phyloP scores from a whole-genome alignment of 2,888 invertebrate genomes.

The Harpalus rubripes region DNA sequence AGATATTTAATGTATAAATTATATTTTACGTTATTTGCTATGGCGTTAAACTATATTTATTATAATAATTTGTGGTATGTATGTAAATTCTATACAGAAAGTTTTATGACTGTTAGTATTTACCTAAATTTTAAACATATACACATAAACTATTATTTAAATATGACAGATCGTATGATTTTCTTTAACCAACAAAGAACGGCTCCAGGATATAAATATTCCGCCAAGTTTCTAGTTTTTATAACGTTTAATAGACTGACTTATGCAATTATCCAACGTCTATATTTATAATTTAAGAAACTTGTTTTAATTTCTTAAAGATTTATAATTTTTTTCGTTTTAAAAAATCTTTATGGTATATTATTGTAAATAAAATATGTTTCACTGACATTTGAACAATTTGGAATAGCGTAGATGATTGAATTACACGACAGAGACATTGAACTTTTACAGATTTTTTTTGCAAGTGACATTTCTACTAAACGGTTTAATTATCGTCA shows the following conservation, averaged over 20 bases:
- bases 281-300: slow-evolving; percentile 14
- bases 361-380: slow-evolving; percentile 6
- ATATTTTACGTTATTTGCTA: no score
- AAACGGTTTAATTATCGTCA: no score
- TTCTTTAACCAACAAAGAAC: slow-evolving; percentile 19
- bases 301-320: neutral
- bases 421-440: neutral
- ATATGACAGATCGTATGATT: neutral
- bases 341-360: neutral
- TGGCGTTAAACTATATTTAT: no score
- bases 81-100: no score
- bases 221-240: neutral
- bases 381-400: neutral
- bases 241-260: neutral
- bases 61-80: no score
- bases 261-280: slow-evolving; percentile 14
- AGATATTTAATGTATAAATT: no score
- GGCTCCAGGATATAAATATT: slow-evolving; percentile 13
- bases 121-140: no score
- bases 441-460: slow-evolving; percentile 9
- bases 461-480: neutral
- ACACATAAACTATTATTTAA: no score
- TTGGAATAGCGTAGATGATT: neutral
- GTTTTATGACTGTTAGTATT: no score
- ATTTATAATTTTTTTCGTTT: neutral